Percentiles rank a stretch among this genome's conserved stretches.
Conservation (phyloP, 2,888 invertebrate genomes). For the Panzeria rudis region DNA sequence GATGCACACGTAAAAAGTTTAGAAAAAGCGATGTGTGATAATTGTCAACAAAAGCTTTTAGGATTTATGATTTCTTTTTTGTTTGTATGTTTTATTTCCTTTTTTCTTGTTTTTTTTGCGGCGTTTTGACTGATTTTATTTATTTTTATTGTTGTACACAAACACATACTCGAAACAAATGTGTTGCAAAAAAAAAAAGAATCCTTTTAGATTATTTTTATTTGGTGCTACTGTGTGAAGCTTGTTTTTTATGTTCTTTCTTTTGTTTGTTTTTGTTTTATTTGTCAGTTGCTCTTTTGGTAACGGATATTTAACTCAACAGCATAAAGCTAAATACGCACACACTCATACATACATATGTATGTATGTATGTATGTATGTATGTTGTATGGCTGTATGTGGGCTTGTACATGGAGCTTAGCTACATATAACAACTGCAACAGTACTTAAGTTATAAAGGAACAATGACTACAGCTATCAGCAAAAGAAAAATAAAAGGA, state of each 20-base stretch:
- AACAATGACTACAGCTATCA: constrained; percentile 40
- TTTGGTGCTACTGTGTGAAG: constrained; percentile 34
- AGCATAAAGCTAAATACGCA: constrained; percentile 48
- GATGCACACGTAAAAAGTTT: neutral
- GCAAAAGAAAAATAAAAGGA: constrained; percentile 26
- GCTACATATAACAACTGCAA: constrained; percentile 5
- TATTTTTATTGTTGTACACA: constrained; percentile 39
- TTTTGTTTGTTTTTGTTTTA: neutral
- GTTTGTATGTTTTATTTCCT: constrained; percentile 26
- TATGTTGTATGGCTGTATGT: neutral
- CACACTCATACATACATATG: neutral
- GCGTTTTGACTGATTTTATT: constrained; percentile 39
- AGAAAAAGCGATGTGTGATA: constrained; percentile 45
- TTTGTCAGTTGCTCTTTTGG: constrained; percentile 49
- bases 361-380: neutral
- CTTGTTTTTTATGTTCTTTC: constrained; percentile 10
- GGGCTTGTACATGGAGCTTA: neutral
- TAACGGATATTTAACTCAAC: constrained; percentile 70
- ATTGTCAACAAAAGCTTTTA: constrained; percentile 71
- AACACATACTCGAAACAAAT: constrained; percentile 9
- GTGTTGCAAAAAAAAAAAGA: constrained; percentile 27
- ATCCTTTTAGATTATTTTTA: constrained; percentile 57
- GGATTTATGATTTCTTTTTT: constrained; percentile 48
- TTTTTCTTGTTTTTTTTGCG: constrained; percentile 20
- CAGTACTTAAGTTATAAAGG: constrained; percentile 17